Percentiles rank a stretch among this genome's conserved stretches.
These are phyloP conservation scores for Crambe crambe DNA, from an alignment of 37 sponge, comb jelly and placozoan species.

Conservation along the genomic window DNA sequence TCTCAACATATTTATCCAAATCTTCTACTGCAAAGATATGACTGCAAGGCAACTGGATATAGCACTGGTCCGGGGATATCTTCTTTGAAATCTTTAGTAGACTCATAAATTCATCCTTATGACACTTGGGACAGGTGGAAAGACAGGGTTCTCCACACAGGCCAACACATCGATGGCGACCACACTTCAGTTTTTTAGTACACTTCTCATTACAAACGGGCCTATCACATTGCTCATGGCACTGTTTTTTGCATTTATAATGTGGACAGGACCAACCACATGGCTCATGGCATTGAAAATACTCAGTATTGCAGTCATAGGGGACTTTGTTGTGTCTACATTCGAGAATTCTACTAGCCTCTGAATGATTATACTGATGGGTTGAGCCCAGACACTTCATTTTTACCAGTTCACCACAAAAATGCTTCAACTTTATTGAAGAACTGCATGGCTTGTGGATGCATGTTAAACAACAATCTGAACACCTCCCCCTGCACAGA, in stretches of 20 bases:
- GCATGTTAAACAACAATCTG: slow-evolving; percentile 21
- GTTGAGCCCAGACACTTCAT: not conserved
- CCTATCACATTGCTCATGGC: slow-evolving; percentile 59
- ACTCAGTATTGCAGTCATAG: not conserved
- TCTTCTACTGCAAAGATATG: slow-evolving; percentile 49
- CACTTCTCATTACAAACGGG: slow-evolving; percentile 65
- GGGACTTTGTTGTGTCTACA: not conserved
- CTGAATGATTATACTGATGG: not conserved
- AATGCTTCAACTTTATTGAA: not conserved
- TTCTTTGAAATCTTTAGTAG: not conserved
- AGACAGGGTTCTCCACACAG: slow-evolving; percentile 81
- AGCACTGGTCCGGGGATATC: not conserved
- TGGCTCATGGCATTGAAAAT: slow-evolving; percentile 16
- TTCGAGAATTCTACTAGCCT: not conserved
- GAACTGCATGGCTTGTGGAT: slow-evolving; percentile 43
- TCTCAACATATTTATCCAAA: slow-evolving; percentile 24
- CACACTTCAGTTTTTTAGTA: slow-evolving; percentile 48
- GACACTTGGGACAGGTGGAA: slow-evolving; percentile 52
- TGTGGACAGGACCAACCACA: slow-evolving; percentile 50
- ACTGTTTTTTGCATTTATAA: slow-evolving; percentile 42
- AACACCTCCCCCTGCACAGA: slow-evolving; percentile 57
- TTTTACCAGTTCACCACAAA: slow-evolving; percentile 36
- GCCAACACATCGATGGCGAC: slow-evolving; percentile 68
- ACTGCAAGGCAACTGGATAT: slow-evolving; percentile 38
- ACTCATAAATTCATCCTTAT: slow-evolving; percentile 25